Evolutionary conservation across 2,797 vertebrate species (phyloP), one percentile per base, ranked within the genome.

Genomic region (Dipus sagitta): DNA sequence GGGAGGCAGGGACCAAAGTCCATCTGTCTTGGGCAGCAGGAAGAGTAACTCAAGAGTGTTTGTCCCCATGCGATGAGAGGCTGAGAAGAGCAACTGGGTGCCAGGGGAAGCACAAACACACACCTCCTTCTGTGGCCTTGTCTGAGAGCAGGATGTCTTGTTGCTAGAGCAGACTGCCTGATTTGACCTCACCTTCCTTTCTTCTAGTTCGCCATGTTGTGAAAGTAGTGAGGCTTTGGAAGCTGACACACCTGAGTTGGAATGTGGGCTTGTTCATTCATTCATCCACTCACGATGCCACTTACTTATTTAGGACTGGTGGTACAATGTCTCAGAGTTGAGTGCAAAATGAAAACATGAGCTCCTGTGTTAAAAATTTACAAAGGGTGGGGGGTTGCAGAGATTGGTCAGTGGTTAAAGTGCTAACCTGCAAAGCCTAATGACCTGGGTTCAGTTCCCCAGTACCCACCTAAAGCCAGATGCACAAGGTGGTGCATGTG

Each of bases 281-380:
- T 71, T 74, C 30, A 3, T 28, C 32, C 52, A 34, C 24, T 11
- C 28, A 38, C 1, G 58, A 17, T 24, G 23, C 15, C 47, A 54
- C n/a, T 24, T 71, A 42, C 38, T 34, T 77, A 30, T 87, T 8
- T 52, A 71, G 72, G 13, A 92, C 54, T 24, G 6, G 65, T 67
- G 18, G 0, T 84, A 15, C 15, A n/a, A 62, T 90, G 88, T 90
- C 67, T 74, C 20, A 23, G 30, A 30, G 6, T 23, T 38, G 24
- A 2, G 14, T 58, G 20, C 20, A 91, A 86, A 86, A 60, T 78
- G 14, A 74, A 87, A 77, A 90, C 28, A 30, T 91, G 30, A 95
- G 83, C 8, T 47, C 47, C 47, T 47, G 42, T 4, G 42, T 47
- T 47, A 47, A 47, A 47, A 6, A 47, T 6, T 47, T 47, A 47